phyloP scores from a whole-genome alignment of 2,888 invertebrate species.

The Tipula vernalis region DNA sequence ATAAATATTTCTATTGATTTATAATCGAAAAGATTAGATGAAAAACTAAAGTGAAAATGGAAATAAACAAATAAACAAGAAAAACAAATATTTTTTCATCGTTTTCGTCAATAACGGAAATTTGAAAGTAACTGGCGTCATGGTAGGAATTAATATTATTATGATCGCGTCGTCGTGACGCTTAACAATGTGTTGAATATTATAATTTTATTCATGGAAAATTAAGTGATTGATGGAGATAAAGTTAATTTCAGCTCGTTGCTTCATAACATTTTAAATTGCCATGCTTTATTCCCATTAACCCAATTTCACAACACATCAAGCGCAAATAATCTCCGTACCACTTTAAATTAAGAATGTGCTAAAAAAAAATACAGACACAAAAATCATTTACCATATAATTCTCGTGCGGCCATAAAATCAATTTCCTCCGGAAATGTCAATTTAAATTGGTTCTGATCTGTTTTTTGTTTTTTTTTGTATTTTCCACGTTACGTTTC shows the following conservation, averaged over 20 bases:
- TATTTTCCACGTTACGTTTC: background rate
- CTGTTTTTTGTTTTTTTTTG: background rate
- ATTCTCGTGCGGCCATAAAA: background rate
- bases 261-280: background rate
- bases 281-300: background rate
- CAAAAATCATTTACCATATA: background rate
- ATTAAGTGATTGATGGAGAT: background rate
- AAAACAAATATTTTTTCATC: background rate
- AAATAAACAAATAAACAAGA: background rate
- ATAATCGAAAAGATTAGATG: background rate
- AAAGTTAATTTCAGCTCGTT: background rate
- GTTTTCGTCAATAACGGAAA: background rate
- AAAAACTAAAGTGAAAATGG: background rate
- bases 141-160: background rate
- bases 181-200: background rate
- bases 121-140: background rate
- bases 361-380: background rate
- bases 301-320: background rate
- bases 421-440: slow-evolving; percentile 7
- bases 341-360: background rate
- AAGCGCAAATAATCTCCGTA: background rate
- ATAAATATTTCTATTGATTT: background rate
- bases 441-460: background rate
- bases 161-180: background rate
- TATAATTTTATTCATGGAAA: background rate